Evolutionary conservation across 2,797 vertebrate genomes (phyloP).

Genomic region (Notolepis coatsorum): DNA sequence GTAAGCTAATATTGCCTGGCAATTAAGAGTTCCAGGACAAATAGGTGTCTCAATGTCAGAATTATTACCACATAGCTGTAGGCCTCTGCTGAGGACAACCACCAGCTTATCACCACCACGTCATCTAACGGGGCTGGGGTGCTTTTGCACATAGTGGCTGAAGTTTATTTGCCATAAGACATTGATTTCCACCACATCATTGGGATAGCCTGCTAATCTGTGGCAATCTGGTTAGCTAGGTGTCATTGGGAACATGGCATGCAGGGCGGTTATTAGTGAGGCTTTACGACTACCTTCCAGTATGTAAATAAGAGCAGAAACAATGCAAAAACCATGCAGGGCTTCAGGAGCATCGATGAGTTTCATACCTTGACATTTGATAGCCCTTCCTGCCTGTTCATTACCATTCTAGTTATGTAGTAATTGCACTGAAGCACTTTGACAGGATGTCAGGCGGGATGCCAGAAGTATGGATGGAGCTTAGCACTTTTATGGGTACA

Average conservation of each 20-base stretch:
- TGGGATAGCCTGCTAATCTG: not conserved
- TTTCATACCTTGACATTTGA: not conserved
- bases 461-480: constrained; percentile 5
- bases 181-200: not conserved
- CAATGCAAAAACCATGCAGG: constrained; percentile 10
- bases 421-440: constrained; percentile 62
- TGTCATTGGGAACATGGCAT: not conserved
- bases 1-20: not conserved
- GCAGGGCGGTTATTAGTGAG: not conserved
- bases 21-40: not conserved
- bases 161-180: not conserved
- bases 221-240: not conserved
- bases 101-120: not conserved
- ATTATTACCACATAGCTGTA: not conserved
- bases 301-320: constrained; percentile 15
- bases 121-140: not conserved
- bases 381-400: not conserved
- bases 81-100: not conserved
- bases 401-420: not conserved
- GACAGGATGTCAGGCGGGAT: constrained; percentile 27
- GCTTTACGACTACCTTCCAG: not conserved
- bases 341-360: not conserved
- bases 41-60: not conserved
- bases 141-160: not conserved
- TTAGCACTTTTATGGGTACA: no score